phyloP scores from a whole-genome alignment of 2,888 invertebrate genomes.

The Zaprionus lineosus region DNA sequence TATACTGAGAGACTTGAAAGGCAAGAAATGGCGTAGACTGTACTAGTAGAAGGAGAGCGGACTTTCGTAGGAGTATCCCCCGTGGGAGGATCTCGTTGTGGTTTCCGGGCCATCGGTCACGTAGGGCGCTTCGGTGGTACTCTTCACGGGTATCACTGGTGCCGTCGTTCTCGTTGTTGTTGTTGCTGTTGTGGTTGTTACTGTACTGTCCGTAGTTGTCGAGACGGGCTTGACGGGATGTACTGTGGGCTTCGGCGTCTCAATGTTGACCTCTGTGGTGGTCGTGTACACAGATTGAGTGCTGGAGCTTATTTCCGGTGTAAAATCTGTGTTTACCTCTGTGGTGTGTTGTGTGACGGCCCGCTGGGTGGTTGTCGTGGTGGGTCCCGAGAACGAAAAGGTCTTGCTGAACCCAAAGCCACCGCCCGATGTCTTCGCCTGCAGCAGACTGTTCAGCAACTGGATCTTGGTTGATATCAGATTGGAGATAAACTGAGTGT shows the following conservation, averaged over 20 bases:
- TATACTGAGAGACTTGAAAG: too few relatives aligned
- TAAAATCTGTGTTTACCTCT: slow-evolving; percentile 71
- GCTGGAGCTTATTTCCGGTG: slow-evolving; percentile 58
- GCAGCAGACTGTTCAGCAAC: slow-evolving; percentile 48
- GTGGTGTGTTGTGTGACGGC: slow-evolving; percentile 47
- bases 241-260: slow-evolving; percentile 68
- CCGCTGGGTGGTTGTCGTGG: slow-evolving; percentile 49
- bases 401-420: slow-evolving; percentile 48
- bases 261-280: slow-evolving; percentile 58
- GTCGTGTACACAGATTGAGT: slow-evolving; percentile 67
- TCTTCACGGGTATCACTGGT: slow-evolving; percentile 39
- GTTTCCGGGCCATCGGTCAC: not conserved
- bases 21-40: too few relatives aligned
- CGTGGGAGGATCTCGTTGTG: not conserved
- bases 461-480: slow-evolving; percentile 54
- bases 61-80: not conserved
- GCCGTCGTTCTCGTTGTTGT: too few relatives aligned
- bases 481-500: slow-evolving; percentile 48
- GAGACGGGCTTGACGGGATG: slow-evolving; percentile 54
- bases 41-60: too few relatives aligned
- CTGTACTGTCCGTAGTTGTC: slow-evolving; percentile 48
- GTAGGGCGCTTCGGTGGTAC: slow-evolving; percentile 42
- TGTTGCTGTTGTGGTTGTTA: too few relatives aligned
- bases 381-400: slow-evolving; percentile 27
- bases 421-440: slow-evolving; percentile 48